phyloP scores from a whole-genome alignment of 2,113 vertebrate species.

The Columbina picui region DNA sequence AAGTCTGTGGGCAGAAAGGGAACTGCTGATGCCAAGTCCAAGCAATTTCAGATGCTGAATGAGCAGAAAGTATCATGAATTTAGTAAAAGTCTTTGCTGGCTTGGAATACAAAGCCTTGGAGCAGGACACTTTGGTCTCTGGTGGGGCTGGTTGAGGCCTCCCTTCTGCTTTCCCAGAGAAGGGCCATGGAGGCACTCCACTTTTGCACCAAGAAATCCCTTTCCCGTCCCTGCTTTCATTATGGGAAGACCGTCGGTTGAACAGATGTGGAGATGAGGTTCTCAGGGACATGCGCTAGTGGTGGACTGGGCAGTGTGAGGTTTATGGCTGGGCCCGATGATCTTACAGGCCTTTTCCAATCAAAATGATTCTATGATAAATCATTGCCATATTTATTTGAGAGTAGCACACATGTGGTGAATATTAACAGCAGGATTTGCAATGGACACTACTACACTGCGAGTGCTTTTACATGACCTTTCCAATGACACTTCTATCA shows the following conservation, averaged over 20 bases:
- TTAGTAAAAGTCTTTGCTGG: background rate
- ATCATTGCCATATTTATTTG: background rate
- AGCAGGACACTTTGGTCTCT: background rate
- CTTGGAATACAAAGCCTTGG: background rate
- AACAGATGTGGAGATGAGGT: rapidly evolving
- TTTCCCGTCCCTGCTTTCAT: background rate
- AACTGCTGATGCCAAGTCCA: background rate
- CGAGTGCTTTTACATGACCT: background rate
- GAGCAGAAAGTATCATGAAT: background rate
- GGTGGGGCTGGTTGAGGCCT: background rate
- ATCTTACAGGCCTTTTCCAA: background rate
- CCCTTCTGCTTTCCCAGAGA: background rate
- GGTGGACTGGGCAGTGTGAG: background rate
- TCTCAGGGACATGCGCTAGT: too few relatives aligned
- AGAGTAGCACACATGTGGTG: rapidly evolving
- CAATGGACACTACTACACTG: background rate
- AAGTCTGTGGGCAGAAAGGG: background rate
- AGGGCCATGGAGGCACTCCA: background rate
- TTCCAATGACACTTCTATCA: background rate
- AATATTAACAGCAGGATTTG: background rate
- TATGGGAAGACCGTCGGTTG: background rate
- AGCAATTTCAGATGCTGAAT: background rate
- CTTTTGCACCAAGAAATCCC: background rate
- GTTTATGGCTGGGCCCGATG: rapidly evolving
- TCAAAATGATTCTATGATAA: background rate